Percentiles rank a stretch among this genome's conserved stretches.
Evolutionary conservation across 2,888 invertebrate species (phyloP).

Genomic region (Tridacna gigas): DNA sequence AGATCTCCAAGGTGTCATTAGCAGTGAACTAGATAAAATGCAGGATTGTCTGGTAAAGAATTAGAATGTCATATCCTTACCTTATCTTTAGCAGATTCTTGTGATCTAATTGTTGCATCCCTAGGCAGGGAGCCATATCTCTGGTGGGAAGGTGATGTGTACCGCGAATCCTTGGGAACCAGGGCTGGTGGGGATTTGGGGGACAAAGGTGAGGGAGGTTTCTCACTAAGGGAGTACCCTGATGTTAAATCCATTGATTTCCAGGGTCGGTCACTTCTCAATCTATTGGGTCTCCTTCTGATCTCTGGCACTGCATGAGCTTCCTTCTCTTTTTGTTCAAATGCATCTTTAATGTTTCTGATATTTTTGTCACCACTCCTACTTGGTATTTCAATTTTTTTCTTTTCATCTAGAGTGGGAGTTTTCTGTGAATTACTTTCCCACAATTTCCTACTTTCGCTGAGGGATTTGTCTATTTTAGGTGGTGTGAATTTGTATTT

Average conservation of each 20-base stretch:
- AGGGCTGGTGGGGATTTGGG: constrained; percentile 60
- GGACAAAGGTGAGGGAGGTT: constrained; percentile 46
- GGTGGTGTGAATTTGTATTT: constrained; percentile 18
- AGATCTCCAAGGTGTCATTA: too few relatives aligned
- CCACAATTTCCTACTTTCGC: constrained; percentile 52
- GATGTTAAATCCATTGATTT: constrained; percentile 60
- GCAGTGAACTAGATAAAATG: too few relatives aligned
- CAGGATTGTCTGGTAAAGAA: background rate
- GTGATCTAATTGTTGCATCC: background rate
- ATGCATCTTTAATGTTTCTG: constrained; percentile 60
- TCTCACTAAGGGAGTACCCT: constrained; percentile 34
- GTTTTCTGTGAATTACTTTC: constrained; percentile 55
- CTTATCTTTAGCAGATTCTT: constrained; percentile 10
- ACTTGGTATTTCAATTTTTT: constrained; percentile 44
- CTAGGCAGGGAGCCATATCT: constrained; percentile 18
- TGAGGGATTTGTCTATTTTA: constrained; percentile 30
- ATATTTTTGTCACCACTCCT: constrained; percentile 44
- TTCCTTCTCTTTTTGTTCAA: constrained; percentile 63
- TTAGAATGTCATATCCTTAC: background rate
- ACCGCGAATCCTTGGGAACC: constrained; percentile 50
- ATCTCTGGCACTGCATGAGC: constrained; percentile 46
- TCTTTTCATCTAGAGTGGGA: constrained; percentile 54
- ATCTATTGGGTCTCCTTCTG: constrained; percentile 13
- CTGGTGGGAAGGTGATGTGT: constrained; percentile 1
- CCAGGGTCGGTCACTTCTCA: constrained; percentile 24